Conservation (phyloP, 2,888 invertebrate species). For the Lasioglossum morio region DNA sequence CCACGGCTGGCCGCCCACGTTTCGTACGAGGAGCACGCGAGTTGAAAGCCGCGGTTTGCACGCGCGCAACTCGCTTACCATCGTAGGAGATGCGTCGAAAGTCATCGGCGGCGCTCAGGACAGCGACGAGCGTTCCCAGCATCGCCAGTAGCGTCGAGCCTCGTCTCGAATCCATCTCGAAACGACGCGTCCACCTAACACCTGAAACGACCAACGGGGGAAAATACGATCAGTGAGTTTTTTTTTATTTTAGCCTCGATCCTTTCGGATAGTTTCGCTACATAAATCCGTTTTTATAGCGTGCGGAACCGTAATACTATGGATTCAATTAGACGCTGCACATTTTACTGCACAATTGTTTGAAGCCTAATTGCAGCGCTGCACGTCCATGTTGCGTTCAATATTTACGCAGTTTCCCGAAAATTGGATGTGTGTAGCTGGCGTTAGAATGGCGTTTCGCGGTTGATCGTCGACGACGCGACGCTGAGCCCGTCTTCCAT, state of each 20-base stretch:
- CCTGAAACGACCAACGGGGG: constrained; percentile 13
- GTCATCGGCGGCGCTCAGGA: constrained; percentile 71
- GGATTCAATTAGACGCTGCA: too few species aligned
- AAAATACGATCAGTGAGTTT: not conserved
- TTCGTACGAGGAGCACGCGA: not conserved
- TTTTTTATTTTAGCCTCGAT: not conserved
- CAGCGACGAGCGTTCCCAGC: constrained; percentile 61
- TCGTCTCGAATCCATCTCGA: constrained; percentile 42
- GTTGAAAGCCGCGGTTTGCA: not conserved
- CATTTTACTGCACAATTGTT: too few species aligned
- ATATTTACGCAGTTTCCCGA: too few species aligned
- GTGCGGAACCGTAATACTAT: too few species aligned
- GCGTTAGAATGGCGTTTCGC: too few species aligned
- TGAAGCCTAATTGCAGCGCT: too few species aligned
- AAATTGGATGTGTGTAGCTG: too few species aligned
- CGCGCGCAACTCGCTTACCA: constrained; percentile 66
- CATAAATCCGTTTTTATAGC: too few species aligned
- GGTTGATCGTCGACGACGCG: too few species aligned
- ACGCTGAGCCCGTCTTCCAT: constrained; percentile 27
- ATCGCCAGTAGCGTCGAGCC: constrained; percentile 62
- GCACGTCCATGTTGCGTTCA: too few species aligned
- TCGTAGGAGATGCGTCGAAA: constrained; percentile 81
- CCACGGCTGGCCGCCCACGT: constrained; percentile 36
- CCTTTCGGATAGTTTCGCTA: too few species aligned
- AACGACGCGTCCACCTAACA: not conserved